These are phyloP conservation scores for Drosophila hamatofila DNA, from an alignment of 2,888 invertebrate genomes.

Conservation along the genomic window DNA sequence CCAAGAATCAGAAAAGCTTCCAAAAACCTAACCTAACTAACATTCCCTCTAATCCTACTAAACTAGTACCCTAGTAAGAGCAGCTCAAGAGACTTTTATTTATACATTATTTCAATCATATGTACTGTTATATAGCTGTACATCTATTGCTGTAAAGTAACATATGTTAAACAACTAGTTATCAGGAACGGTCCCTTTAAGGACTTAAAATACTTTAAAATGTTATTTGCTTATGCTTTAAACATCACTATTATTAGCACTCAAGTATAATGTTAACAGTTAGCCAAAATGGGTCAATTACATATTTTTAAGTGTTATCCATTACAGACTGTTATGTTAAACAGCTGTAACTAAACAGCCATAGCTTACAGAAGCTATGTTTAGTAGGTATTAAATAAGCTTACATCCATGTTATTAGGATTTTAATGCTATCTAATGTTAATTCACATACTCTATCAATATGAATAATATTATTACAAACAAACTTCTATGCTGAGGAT, in stretches of 20 bases:
- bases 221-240: background rate
- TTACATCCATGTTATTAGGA: background rate
- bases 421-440: background rate
- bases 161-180: background rate
- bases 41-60: background rate
- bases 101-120: background rate
- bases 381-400: background rate
- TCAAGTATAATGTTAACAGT: background rate
- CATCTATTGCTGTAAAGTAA: background rate
- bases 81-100: background rate
- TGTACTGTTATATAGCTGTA: background rate
- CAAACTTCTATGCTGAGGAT: background rate
- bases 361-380: too few relatives aligned
- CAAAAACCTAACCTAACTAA: background rate
- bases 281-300: too few relatives aligned
- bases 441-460: too few relatives aligned
- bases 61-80: background rate
- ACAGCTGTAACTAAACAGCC: background rate
- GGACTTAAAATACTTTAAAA: background rate
- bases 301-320: too few relatives aligned
- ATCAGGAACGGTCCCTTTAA: background rate
- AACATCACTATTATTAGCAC: background rate
- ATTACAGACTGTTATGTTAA: background rate
- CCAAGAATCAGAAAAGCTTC: conserved; percentile 1
- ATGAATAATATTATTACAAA: background rate